Percentiles rank a stretch among this genome's conserved stretches.
These are phyloP conservation scores for Patella caerulea DNA, from an alignment of 2,888 invertebrate species.

Conservation along the genomic window DNA sequence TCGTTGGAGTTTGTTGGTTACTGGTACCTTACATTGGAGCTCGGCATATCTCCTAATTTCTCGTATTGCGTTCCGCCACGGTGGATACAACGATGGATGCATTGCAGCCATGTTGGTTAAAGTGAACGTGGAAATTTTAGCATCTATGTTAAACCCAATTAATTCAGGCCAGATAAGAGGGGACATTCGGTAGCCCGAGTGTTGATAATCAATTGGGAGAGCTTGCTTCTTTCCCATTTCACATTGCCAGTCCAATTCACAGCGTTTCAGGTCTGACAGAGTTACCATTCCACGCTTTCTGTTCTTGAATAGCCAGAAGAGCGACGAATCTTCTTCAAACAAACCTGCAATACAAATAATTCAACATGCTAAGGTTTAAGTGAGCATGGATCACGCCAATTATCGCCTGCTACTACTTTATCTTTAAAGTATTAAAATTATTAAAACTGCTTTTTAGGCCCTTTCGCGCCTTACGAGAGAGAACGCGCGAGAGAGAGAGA, in stretches of 20 bases:
- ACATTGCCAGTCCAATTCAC: conserved; percentile 43
- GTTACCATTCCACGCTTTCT: conserved; percentile 44
- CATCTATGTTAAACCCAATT: conserved; percentile 45
- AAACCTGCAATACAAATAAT: conserved; percentile 37
- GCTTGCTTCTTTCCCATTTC: conserved; percentile 52
- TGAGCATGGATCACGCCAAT: no score
- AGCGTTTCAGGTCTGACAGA: conserved; percentile 39
- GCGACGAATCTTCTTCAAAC: conserved; percentile 45
- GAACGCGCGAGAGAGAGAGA: no score
- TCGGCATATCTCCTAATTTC: conserved; percentile 50
- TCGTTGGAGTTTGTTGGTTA: conserved; percentile 18
- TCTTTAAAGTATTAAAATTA: no score
- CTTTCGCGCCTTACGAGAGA: no score
- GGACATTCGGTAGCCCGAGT: conserved; percentile 47
- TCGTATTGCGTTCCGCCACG: conserved; percentile 49
- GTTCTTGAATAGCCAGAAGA: conserved; percentile 51
- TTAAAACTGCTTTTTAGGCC: no score
- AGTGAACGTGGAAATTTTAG: conserved; percentile 51
- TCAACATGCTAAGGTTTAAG: no score
- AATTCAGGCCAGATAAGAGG: conserved; percentile 54
- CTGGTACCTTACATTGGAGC: conserved; percentile 51
- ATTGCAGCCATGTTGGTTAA: conserved; percentile 60
- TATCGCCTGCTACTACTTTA: no score
- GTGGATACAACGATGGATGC: conserved; percentile 49
- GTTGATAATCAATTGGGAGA: conserved; percentile 43